Evolutionary conservation across 30 jellyfish, hydroid and myxozoan species (phyloP).

Genomic region (Aurelia aurita complex sp. Pacific): DNA sequence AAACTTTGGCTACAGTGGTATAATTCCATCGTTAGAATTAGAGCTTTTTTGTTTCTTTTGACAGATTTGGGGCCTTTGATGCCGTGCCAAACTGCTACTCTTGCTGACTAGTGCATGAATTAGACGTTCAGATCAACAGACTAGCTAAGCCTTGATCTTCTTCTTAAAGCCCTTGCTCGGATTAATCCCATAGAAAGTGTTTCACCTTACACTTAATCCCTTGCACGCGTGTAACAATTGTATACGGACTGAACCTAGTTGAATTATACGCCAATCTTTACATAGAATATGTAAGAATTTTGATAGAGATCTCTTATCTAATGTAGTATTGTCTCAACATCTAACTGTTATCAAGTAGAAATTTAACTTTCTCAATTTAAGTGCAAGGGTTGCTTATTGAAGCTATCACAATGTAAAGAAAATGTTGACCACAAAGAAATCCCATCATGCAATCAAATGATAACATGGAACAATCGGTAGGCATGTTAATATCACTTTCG

Average conservation of each 20-base stretch:
- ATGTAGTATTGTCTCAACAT: constrained; percentile 1
- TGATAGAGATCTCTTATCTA: constrained; percentile 42
- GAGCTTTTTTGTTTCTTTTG: too few relatives aligned
- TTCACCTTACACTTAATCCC: constrained; percentile 17
- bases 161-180: too few relatives aligned
- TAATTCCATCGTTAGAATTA: too few relatives aligned
- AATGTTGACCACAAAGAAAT: background rate
- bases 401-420: background rate
- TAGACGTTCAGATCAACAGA: too few relatives aligned
- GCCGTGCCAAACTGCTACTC: too few relatives aligned
- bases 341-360: background rate
- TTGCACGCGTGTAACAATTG: constrained; percentile 42
- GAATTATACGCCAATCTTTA: background rate
- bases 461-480: background rate
- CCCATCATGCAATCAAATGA: background rate
- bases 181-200: too few relatives aligned
- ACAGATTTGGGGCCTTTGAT: too few relatives aligned
- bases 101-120: too few relatives aligned
- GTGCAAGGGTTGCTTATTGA: constrained; percentile 3
- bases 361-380: constrained; percentile 9
- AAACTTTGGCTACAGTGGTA: too few relatives aligned
- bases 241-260: background rate
- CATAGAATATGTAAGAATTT: background rate
- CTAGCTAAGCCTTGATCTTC: too few relatives aligned
- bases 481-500: constrained; percentile 7